phyloP scores from a whole-genome alignment of 2,113 vertebrate genomes.

The Pomatorhinus ruficollis region DNA sequence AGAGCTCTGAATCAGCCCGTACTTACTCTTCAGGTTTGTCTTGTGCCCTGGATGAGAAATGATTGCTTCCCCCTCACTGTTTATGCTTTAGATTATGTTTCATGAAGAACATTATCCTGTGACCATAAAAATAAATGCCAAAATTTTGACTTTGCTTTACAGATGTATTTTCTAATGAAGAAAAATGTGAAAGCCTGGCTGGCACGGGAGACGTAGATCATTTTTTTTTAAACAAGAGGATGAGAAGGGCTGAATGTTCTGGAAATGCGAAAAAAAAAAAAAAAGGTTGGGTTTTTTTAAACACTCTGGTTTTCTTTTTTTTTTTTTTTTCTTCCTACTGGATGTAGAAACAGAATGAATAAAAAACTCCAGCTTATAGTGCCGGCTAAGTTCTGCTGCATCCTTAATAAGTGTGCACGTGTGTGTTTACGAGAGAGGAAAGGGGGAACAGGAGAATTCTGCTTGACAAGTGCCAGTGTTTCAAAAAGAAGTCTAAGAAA shows the following conservation, averaged over 20 bases:
- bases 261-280: too few species aligned
- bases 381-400: constrained; percentile 31
- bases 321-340: not conserved
- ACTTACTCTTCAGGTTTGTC: not conserved
- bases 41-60: constrained; percentile 45
- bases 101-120: constrained; percentile 44
- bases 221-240: constrained; percentile 51
- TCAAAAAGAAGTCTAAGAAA: constrained; percentile 60
- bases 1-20: not conserved
- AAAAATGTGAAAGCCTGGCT: constrained; percentile 59
- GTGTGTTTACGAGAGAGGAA: constrained; percentile 3
- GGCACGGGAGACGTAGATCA: not conserved
- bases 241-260: constrained; percentile 52
- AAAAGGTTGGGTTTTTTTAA: not conserved
- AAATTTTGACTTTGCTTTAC: constrained; percentile 65
- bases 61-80: constrained; percentile 12
- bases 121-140: constrained; percentile 64
- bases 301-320: constrained; percentile 17
- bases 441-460: constrained; percentile 47
- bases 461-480: constrained; percentile 64
- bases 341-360: constrained; percentile 40
- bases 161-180: constrained; percentile 73
- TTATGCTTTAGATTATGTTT: constrained; percentile 41
- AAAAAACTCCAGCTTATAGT: constrained; percentile 48
- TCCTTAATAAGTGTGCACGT: constrained; percentile 15